Evolutionary conservation across 53 echinoderm and acorn worm genomes (phyloP).

Genomic region (Actinopyga echinites): DNA sequence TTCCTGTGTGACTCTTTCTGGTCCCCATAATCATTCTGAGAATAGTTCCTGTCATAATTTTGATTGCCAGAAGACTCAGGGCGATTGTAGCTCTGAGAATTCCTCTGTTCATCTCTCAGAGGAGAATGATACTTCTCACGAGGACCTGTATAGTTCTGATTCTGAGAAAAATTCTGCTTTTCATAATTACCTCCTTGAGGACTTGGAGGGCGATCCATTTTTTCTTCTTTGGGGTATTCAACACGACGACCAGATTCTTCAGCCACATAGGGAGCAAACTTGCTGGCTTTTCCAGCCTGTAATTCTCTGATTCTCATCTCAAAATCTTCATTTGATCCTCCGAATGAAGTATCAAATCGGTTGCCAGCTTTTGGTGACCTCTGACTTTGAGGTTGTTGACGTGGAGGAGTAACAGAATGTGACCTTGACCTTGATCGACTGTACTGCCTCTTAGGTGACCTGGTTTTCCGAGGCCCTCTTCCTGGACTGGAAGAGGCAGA

Average conservation of each 20-base stretch:
- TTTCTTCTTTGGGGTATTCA: conserved; percentile 27
- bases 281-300: conserved; percentile 39
- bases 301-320: conserved; percentile 61
- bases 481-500: conserved; percentile 28
- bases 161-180: not conserved
- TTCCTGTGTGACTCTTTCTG: not conserved
- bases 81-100: not conserved
- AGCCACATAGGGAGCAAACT: conserved; percentile 26
- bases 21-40: not conserved
- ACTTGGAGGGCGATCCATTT: not conserved
- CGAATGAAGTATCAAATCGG: not conserved
- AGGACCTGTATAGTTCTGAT: not conserved
- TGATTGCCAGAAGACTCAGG: not conserved
- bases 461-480: not conserved
- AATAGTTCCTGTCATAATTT: not conserved
- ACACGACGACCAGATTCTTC: not conserved
- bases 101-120: conserved; percentile 5
- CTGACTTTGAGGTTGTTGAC: not conserved
- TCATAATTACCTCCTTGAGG: not conserved
- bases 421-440: conserved; percentile 18
- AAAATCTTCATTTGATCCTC: conserved; percentile 32
- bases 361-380: conserved; percentile 16
- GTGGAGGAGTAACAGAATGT: not conserved
- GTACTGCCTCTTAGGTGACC: conserved; percentile 23
- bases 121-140: not conserved